phyloP scores from a whole-genome alignment of 2,888 invertebrate genomes.

The Poecilus cupreus region DNA sequence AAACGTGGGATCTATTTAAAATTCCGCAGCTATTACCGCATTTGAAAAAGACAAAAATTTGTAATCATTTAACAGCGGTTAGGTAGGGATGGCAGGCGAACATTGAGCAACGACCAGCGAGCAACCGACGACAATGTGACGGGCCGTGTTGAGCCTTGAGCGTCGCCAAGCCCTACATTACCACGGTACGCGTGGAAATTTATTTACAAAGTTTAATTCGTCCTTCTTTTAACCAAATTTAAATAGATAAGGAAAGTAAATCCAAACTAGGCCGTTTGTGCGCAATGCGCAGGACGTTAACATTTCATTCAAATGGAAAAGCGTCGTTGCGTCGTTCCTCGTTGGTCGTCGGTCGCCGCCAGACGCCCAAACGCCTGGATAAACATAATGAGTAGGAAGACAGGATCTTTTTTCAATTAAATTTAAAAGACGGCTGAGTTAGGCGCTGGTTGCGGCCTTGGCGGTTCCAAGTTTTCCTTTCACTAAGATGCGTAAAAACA shows the following conservation, averaged over 20 bases:
- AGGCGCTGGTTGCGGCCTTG: too few species aligned
- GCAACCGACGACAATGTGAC: constrained; percentile 20
- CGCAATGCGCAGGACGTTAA: constrained; percentile 5
- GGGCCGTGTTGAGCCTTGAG: constrained; percentile 3
- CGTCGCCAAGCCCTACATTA: constrained; percentile 25
- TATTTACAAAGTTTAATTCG: constrained; percentile 53
- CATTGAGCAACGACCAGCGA: constrained; percentile 10
- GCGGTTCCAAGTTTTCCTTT: too few species aligned
- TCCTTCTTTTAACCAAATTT: constrained; percentile 51
- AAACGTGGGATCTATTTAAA: not conserved
- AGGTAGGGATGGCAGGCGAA: not conserved
- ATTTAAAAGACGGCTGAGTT: not conserved
- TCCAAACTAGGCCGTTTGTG: constrained; percentile 41
- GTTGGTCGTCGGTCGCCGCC: not conserved
- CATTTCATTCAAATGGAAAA: constrained; percentile 39
- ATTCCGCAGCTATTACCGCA: constrained; percentile 31
- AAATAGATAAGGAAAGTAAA: constrained; percentile 51
- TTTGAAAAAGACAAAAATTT: constrained; percentile 31
- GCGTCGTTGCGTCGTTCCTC: not conserved
- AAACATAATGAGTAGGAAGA: constrained; percentile 12
- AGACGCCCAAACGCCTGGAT: not conserved
- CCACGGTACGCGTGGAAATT: constrained; percentile 40
- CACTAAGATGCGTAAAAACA: too few species aligned
- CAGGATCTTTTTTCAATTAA: constrained; percentile 24
- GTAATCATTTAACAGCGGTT: constrained; percentile 35